Conservation (phyloP, 1,140 invertebrate genomes). For the Megathymus violae region DNA sequence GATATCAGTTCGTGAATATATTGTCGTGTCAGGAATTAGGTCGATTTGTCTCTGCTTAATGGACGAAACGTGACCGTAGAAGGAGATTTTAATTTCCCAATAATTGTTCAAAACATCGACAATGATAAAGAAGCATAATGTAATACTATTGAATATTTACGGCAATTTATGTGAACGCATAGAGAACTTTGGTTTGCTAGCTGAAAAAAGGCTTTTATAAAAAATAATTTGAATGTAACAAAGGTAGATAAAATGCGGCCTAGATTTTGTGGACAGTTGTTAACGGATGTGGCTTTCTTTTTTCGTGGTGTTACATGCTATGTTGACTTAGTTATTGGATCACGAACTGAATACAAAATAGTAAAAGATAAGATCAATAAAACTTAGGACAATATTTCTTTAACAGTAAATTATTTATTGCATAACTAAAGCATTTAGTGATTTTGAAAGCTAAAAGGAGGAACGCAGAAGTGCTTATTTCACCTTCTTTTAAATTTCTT, state of each 20-base stretch:
- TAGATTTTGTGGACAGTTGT: slow-evolving; percentile 14
- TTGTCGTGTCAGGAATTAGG: slow-evolving; percentile 74
- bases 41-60: slow-evolving; percentile 80
- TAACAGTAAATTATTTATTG: not conserved
- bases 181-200: slow-evolving; percentile 1
- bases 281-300: not conserved
- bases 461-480: no score
- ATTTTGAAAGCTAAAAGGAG: no score
- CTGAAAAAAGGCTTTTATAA: slow-evolving; percentile 7
- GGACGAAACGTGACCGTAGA: slow-evolving; percentile 76
- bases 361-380: no score
- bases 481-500: no score
- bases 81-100: slow-evolving; percentile 70
- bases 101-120: slow-evolving; percentile 70
- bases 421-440: no score
- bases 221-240: slow-evolving; percentile 6
- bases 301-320: no score
- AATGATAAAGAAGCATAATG: slow-evolving; percentile 47
- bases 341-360: no score
- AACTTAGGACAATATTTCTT: no score
- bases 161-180: slow-evolving; percentile 51
- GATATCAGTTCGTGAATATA: slow-evolving; percentile 79
- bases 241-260: slow-evolving; percentile 8
- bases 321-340: no score
- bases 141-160: slow-evolving; percentile 53